These are phyloP conservation scores for Pimephales promelas DNA, from an alignment of 2,113 vertebrate genomes.

Conservation along the genomic window DNA sequence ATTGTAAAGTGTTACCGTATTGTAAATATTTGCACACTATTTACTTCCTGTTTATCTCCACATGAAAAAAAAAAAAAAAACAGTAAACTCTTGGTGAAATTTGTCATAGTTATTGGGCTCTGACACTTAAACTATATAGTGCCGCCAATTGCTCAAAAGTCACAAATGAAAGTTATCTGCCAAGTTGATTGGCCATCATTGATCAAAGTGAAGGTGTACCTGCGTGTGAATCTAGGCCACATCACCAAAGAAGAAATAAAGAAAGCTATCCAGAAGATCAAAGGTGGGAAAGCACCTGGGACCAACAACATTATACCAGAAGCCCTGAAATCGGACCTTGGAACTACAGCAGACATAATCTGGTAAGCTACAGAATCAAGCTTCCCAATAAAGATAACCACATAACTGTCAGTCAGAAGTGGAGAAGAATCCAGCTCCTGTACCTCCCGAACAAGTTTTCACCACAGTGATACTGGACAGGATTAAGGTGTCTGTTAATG, in stretches of 20 bases:
- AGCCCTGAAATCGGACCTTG: no score
- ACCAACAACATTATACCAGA: no score
- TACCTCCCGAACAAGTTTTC: neutral
- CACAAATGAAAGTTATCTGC: neutral
- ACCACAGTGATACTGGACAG: neutral
- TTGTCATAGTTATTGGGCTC: neutral
- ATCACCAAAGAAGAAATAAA: neutral
- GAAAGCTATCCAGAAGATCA: neutral
- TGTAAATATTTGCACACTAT: neutral
- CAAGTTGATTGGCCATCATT: neutral
- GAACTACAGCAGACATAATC: neutral
- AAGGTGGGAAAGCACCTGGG: neutral
- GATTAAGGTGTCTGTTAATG: no score
- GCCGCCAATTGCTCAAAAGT: neutral
- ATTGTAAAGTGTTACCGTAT: no score
- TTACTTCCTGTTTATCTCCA: neutral
- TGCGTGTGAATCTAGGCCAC: neutral
- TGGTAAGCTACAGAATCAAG: neutral
- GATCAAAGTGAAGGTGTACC: neutral
- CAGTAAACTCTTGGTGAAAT: neutral
- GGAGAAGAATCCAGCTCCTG: neutral
- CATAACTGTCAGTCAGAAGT: neutral
- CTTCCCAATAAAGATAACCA: neutral
- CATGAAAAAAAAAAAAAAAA: slow-evolving; percentile 1
- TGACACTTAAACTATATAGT: neutral